Evolutionary conservation across 2,888 invertebrate genomes (phyloP).

Genomic region (Leptinotarsa peninsularis): DNA sequence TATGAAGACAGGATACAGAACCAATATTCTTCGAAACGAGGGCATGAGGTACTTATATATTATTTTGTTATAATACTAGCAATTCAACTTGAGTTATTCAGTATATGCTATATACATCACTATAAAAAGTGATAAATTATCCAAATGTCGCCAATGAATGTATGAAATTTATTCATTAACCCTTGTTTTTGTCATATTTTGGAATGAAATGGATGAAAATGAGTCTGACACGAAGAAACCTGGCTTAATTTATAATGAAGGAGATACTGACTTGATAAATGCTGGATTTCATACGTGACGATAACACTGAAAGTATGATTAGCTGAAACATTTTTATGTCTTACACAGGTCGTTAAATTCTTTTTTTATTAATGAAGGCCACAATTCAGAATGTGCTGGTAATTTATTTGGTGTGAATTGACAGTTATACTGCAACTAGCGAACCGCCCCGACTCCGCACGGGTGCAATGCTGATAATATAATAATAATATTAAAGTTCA

Average conservation of each 20-base stretch:
- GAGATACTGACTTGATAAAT: slow-evolving; percentile 67
- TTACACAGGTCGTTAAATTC: slow-evolving; percentile 81
- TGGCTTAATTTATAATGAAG: slow-evolving; percentile 53
- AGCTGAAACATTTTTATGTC: slow-evolving; percentile 60
- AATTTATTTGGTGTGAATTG: slow-evolving; percentile 78
- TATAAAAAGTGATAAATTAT: background rate
- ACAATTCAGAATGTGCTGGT: slow-evolving; percentile 81
- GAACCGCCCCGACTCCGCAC: too few species aligned
- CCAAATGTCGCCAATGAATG: background rate
- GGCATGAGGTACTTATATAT: background rate
- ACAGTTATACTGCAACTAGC: slow-evolving; percentile 17
- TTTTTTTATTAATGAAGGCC: slow-evolving; percentile 83
- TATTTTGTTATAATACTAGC: background rate
- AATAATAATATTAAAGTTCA: too few species aligned
- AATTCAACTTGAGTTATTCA: background rate
- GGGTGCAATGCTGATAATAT: too few species aligned
- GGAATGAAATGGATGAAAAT: background rate
- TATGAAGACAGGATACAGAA: background rate
- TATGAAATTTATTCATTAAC: background rate
- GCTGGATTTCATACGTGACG: slow-evolving; percentile 55
- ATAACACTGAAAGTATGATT: slow-evolving; percentile 27
- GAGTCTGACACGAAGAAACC: slow-evolving; percentile 32
- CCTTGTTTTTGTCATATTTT: background rate
- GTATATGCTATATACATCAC: background rate
- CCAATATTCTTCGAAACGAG: slow-evolving; percentile 7